phyloP scores from a whole-genome alignment of 2,797 vertebrate species.

The Leptatherina wallacei region DNA sequence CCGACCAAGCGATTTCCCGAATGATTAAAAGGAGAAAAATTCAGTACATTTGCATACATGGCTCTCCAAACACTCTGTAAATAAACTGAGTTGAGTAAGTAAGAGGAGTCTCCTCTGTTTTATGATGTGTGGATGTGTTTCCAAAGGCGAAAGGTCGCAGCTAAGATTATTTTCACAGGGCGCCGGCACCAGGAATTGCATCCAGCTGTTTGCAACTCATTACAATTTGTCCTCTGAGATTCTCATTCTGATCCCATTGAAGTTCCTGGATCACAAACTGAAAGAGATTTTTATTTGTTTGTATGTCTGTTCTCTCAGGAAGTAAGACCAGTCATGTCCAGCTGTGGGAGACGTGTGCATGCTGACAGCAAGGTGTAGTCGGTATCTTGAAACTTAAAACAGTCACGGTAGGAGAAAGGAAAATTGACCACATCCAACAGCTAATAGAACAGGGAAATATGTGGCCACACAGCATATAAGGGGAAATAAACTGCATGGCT shows the following conservation, averaged over 20 bases:
- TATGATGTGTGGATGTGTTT: constrained; percentile 49
- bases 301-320: neutral
- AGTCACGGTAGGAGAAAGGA: too few species aligned
- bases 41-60: constrained; percentile 72
- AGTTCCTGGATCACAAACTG: neutral
- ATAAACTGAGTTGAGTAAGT: constrained; percentile 81
- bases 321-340: neutral
- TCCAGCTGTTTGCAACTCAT: neutral
- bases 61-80: constrained; percentile 79
- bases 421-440: neutral
- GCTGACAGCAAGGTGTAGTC: too few species aligned
- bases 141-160: neutral
- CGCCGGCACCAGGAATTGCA: neutral
- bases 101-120: constrained; percentile 60
- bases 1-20: constrained; percentile 57
- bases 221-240: neutral
- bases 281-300: too few species aligned
- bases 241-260: neutral
- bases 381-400: too few species aligned
- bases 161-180: neutral
- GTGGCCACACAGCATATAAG: too few species aligned
- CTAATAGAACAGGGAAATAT: neutral
- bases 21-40: constrained; percentile 38
- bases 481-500: too few species aligned
- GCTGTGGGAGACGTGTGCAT: constrained; percentile 8